phyloP scores from a whole-genome alignment of 2,113 vertebrate genomes.

The Chrysemys picta region DNA sequence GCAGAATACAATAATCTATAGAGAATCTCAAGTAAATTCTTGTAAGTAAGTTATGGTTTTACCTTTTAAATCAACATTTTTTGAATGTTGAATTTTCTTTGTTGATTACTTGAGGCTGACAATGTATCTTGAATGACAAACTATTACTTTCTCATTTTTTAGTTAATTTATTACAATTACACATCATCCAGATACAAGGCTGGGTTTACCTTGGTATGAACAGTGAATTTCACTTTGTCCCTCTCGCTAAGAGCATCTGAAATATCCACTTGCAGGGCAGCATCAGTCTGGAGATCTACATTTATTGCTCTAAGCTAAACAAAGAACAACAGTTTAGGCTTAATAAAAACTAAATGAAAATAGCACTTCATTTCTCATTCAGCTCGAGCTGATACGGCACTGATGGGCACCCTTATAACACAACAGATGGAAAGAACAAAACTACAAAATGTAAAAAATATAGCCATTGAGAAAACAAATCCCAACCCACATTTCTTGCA shows the following conservation, averaged over 20 bases:
- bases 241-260: constrained; percentile 97
- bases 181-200: neutral
- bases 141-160: constrained; percentile 1
- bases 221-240: constrained; percentile 99
- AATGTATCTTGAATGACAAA: neutral
- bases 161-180: neutral
- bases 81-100: neutral
- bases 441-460: neutral
- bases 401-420: neutral
- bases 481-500: neutral
- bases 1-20: neutral
- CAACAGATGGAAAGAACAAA: neutral
- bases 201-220: constrained; percentile 94
- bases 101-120: neutral
- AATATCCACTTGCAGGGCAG: constrained; percentile 98
- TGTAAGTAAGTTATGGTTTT: neutral
- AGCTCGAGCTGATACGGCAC: neutral
- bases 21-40: rapidly evolving
- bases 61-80: neutral
- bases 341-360: neutral
- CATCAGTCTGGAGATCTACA: constrained; percentile 96
- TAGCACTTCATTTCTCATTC: neutral
- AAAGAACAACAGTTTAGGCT: constrained; percentile 58
- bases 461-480: neutral
- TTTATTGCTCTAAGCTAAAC: constrained; percentile 93